A percentile compares a stretch with the other conserved stretches of the same genome.
Evolutionary conservation across 2,888 invertebrate genomes (phyloP).

Genomic region (Synanthedon vespiformis): DNA sequence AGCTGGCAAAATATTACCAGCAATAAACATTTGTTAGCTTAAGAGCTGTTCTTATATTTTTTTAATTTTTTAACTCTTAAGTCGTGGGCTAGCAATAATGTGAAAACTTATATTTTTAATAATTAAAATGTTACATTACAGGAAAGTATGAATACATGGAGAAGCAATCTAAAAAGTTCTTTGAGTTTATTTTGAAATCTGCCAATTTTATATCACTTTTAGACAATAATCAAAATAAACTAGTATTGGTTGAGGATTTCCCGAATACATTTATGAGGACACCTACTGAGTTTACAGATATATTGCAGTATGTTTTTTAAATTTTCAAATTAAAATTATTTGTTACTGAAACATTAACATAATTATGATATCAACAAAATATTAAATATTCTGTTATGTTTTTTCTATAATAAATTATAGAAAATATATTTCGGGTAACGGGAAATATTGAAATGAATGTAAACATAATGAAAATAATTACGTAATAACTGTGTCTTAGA

Average conservation of each 20-base stretch:
- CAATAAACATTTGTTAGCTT: neutral
- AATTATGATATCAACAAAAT: too few relatives aligned
- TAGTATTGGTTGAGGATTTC: slow-evolving; percentile 84
- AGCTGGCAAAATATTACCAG: neutral
- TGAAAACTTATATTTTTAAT: too few relatives aligned
- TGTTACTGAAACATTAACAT: too few relatives aligned
- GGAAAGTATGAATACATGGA: slow-evolving; percentile 59
- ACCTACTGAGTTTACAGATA: slow-evolving; percentile 72
- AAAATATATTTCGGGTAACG: too few relatives aligned
- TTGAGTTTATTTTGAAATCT: slow-evolving; percentile 81
- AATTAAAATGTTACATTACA: slow-evolving; percentile 8
- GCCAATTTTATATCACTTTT: slow-evolving; percentile 79
- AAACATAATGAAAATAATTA: too few relatives aligned
- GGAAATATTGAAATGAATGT: too few relatives aligned
- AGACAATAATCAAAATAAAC: slow-evolving; percentile 62
- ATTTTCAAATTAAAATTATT: too few relatives aligned
- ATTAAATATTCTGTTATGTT: too few relatives aligned
- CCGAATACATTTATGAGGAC: slow-evolving; percentile 81
- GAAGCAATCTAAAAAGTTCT: slow-evolving; percentile 77
- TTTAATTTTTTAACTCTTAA: slow-evolving; percentile 12
- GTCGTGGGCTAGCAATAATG: too few relatives aligned
- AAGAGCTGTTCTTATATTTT: neutral
- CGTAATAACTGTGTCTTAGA: too few relatives aligned
- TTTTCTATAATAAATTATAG: too few relatives aligned
- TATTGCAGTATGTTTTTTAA: slow-evolving; percentile 73